Base-by-base conservation (phyloP, 2,888 invertebrate genomes). In the Drosophila ezoana region DNA sequence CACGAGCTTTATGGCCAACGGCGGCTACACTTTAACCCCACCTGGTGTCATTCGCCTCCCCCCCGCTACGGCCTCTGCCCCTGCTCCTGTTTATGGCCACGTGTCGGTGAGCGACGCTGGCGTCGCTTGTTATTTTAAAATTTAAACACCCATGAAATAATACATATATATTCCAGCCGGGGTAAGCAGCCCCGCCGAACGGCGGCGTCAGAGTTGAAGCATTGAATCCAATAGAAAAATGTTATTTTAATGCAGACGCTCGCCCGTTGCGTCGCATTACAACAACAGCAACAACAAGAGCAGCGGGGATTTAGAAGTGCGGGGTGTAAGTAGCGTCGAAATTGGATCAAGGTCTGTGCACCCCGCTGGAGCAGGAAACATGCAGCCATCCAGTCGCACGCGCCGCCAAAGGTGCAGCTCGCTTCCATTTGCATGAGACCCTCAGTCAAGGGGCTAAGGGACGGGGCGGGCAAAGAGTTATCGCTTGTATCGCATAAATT, bases 121-220 rank as follows among this genome's bases (percentile, higher is more conserved):
- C 85, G 66, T 65, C 85, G 85, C 76, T 88, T 89, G 89, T 87
- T 85, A 87, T 88, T 86, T 89, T 81, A 89, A 89, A 86, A 86
- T 86, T 86, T 89, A 86, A 89, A 89, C 89, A 86, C 79, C 89
- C 89, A 89, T 89, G 89, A 86, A 86, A 89, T 86, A 87, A 84
- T 79, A 89, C 83, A 83, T 85, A 71, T 87, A 83, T 85, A 71
- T 62, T 32, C 70, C 56, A 35, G 40, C 49, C 49, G 16, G 40
- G 13, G 32, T 28, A 28, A 28, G 8, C 28, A 28, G 45, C 51
- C 43, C 64, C 32, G 60, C 43, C 53, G 43, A 54, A 38, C 51
- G 54, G 56, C 40, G 52, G 51, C 71, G 64, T 65, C 69, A 66
- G 60, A 68, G 73, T 75, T 80, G 67, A 79, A 69, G 81, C 72